Evolutionary conservation across 2,888 invertebrate species (phyloP), one percentile per base, ranked within the genome.

Genomic region (Amphipyra berbera): DNA sequence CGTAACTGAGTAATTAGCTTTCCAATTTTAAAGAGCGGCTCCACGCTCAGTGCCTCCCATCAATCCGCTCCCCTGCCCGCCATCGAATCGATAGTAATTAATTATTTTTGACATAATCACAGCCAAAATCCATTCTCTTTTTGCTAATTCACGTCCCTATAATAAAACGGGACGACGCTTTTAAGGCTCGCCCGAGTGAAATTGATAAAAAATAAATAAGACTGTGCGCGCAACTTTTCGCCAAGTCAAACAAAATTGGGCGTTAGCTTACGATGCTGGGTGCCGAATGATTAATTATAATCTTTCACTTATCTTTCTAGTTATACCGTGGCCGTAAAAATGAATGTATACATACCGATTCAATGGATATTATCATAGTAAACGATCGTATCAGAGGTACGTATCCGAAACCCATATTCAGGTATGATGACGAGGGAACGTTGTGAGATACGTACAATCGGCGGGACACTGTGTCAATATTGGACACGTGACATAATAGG

Each of bases 21-120:
- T 86, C 87, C 85, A 88, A 91, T 92, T 92, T 91, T 91, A 91
- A 92, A 92, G 88, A 92, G 90, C 88, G 87, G 66, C 87, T 86
- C 87, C 82, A 81, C 86, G 83, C 82, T 83, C 85, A 64, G 81
- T 85, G 84, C 81, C 86, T 83, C 85, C 89, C 92, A 89, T 93
- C 94, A 92, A 91, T 91, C 90, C 88, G 79, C 89, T 86, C 92
- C 92, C 92, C 90, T 87, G 88, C 86, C 83, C 88, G 86, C 84
- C 81, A 79, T 83, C 82, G 89, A 95, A 96, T 96, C 96, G 95
- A 96, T 95, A 95, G 95, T 96, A 96, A 96, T 96, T 96, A 96
- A 96, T 96, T 96, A 96, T 96, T 96, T 96, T 96, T 96, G 96
- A 96, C 96, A 95, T 96, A 96, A 96, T 96, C 96, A 96, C 95